Base-by-base conservation (phyloP, 1,140 invertebrate genomes). In the Drosophila prosaltans region DNA sequence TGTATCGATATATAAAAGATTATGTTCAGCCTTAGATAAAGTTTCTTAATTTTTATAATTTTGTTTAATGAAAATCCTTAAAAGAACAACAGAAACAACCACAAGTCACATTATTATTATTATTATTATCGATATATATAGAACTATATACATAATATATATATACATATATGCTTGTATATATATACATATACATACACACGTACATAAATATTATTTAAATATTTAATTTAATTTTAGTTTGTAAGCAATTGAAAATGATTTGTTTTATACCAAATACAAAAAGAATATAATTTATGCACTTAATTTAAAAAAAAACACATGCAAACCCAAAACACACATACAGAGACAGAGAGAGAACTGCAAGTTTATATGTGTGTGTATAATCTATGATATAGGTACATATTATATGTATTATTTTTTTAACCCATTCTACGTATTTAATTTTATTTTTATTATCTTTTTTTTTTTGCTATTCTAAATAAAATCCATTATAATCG, bases 251-350 rank as follows among this genome's bases (percentile, higher is more conserved):
- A 69, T 71, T 70, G 59, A 63, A 65, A 78, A 71, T 81, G 65
- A 72, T 86, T 86, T 86, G 82, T 86, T 86, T 86, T 82, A 86
- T 86, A 86, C 82, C 82, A 86, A 86, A 86, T 81, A 86, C 83
- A 86, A 69, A 69, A 78, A 84, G 65, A 68, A 36, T 65, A 45
- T 70, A 51, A 83, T 72, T 79, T 68, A 79, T 65, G 76, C 80
- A 82, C 68, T 10, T 51, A 51, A 51, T 51, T 51, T 51, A 51
- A 51, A 51, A 51, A 55, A 39, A 70, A 57, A 72, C 43, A 72
- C 39, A 72, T 2, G 67, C 48, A 57, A 16, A 61, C 59, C 72
- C 36, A 54, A 24, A 76, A 76, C 10, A 65, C 58, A 71, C 43
- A 76, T 64, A 80, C 63, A 76, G 45, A 51, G 45, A 26, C 16